A percentile compares a stretch with the other conserved stretches of the same genome.
Evolutionary conservation across 2,113 vertebrate species (phyloP).

Genomic region (Gymnogyps californianus): DNA sequence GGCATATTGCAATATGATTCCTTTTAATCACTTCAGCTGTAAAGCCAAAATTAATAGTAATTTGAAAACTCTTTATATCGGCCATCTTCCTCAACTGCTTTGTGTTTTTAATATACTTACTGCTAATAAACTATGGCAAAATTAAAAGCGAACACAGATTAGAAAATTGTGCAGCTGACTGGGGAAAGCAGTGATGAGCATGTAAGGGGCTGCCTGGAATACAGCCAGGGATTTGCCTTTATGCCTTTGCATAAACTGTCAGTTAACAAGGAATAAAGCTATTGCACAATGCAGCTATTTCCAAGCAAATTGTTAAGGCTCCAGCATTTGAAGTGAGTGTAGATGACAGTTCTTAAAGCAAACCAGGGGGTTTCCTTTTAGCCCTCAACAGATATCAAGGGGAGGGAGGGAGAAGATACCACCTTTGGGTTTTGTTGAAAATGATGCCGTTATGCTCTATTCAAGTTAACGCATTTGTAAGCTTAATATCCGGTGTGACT

Average conservation of each 20-base stretch:
- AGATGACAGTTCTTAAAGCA: background rate
- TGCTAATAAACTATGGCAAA: background rate
- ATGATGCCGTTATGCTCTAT: background rate
- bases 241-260: background rate
- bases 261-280: background rate
- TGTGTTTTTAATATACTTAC: background rate
- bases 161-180: background rate
- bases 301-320: background rate
- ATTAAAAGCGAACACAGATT: background rate
- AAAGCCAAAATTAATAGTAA: background rate
- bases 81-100: background rate
- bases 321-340: background rate
- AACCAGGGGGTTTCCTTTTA: background rate
- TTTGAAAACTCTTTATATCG: background rate
- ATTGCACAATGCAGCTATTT: background rate
- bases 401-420: background rate
- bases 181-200: background rate
- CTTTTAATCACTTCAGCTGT: background rate
- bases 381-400: background rate
- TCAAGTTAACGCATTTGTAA: background rate
- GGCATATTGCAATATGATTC: background rate
- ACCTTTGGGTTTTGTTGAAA: background rate
- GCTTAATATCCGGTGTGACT: background rate
- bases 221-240: background rate
- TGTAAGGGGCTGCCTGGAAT: background rate